Evolutionary conservation across 2,888 invertebrate species (phyloP), one percentile per base, ranked within the genome.

Genomic region (Carpatolechia fugitivella): DNA sequence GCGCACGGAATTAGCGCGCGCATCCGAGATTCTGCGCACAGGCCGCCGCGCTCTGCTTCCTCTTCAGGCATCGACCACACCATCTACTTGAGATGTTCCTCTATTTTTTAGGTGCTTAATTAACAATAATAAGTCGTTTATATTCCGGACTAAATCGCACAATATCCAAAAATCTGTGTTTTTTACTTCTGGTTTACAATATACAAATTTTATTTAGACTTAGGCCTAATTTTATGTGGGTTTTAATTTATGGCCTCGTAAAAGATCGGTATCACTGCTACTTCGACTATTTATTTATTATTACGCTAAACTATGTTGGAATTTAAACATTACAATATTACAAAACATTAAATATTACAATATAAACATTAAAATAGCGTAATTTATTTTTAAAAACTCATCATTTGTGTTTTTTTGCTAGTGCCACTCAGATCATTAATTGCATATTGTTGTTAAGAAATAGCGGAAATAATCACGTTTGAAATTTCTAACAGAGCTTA

Each of bases 1-100:
- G 82, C 79, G 86, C 70, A 66, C 89, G 88, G 88, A 89, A 88
- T 89, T 83, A 88, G 85, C 80, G 71, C 80, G 72, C 31, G 75
- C 74, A 79, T 83, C 80, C 81, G 83, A 85, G 82, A 76, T 72
- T 73, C 68, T 74, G 78, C 70, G 75, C 69, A 72, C 60, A 53
- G 33, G 53, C 18, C 36, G 47, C 48, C n/a, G 20, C 1, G 20
- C 20, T 44, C 52, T 51, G 48, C 59, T 54, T 61, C 58, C 60
- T 52, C 33, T 18, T 50, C 29, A 24, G 10, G 14, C 16, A 36
- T 18, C 35, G 29, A 35, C 49, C 35, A 49, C 49, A 33, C 7
- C 35, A 18, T 18, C 57, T 41, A 52, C 47, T 33, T 56, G 55
- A 33, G 33, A 11, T 36, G 29, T 29, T 50, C 13, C 49, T 49